These are phyloP conservation scores for Xiphophorus maculatus DNA, from an alignment of 2,113 vertebrate species.

Conservation along the genomic window DNA sequence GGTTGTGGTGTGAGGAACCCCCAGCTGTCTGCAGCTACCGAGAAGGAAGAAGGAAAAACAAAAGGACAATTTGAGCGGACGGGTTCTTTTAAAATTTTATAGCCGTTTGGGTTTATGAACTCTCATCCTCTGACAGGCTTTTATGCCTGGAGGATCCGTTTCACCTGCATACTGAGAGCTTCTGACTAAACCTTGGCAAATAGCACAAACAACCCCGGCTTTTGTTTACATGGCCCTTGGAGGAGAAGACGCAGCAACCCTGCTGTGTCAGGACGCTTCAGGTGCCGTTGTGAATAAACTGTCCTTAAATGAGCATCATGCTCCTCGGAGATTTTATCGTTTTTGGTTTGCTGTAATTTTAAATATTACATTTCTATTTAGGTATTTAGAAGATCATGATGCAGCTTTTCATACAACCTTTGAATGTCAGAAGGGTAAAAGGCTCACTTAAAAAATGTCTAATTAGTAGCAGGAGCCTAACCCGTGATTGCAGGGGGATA, in stretches of 20 bases:
- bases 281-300: background rate
- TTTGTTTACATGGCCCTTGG: background rate
- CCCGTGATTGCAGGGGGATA: slow-evolving; percentile 8
- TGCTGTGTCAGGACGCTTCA: slow-evolving; percentile 3
- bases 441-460: background rate
- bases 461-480: background rate
- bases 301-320: background rate
- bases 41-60: background rate
- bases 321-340: background rate
- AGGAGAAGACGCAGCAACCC: background rate
- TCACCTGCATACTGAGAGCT: slow-evolving; percentile 4
- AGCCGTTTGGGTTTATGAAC: slow-evolving; percentile 30
- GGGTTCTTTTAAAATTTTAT: background rate
- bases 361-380: background rate
- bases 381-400: background rate
- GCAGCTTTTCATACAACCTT: background rate
- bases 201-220: background rate
- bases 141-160: slow-evolving; percentile 25
- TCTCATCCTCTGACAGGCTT: slow-evolving; percentile 27
- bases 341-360: background rate
- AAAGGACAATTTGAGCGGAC: background rate
- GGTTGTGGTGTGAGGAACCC: background rate
- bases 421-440: background rate
- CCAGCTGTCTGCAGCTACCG: background rate
- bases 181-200: slow-evolving; percentile 5